These are phyloP conservation scores for Lepidurus apus DNA, from an alignment of 1,140 invertebrate genomes.

Conservation along the genomic window DNA sequence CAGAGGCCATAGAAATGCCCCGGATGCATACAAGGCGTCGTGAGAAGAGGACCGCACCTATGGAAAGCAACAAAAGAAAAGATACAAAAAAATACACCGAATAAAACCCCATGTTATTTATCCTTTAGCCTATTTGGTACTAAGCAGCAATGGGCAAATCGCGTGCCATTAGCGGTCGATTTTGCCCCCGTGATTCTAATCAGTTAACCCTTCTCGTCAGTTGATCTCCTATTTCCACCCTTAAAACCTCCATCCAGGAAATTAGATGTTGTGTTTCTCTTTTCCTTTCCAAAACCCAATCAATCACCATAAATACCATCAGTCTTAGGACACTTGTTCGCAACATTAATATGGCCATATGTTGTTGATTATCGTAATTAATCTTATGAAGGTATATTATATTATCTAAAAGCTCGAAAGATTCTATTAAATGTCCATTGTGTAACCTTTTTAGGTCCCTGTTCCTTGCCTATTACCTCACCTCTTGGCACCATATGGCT, in stretches of 20 bases:
- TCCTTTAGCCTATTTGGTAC: neutral
- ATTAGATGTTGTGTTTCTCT: too few relatives aligned
- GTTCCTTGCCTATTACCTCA: neutral
- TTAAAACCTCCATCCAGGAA: neutral
- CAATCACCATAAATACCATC: neutral
- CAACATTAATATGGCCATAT: neutral
- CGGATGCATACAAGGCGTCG: conserved; percentile 12
- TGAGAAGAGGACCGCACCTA: conserved; percentile 1
- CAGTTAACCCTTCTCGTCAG: neutral
- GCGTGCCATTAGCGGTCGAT: neutral
- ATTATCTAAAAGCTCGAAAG: neutral
- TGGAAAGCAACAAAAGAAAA: neutral
- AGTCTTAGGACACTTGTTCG: neutral
- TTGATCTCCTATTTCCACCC: neutral
- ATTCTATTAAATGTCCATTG: neutral
- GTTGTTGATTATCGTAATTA: neutral
- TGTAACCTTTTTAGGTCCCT: neutral
- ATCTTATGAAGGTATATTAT: neutral
- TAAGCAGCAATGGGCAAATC: conserved; percentile 1
- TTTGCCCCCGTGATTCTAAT: neutral
- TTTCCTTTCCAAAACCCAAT: neutral
- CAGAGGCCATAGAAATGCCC: conserved; percentile 4
- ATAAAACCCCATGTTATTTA: neutral
- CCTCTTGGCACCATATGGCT: neutral
- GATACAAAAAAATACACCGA: neutral